A percentile compares a stretch with the other conserved stretches of the same genome.
Conservation (phyloP, 2,888 invertebrate species). For the Physocephala rufipes region DNA sequence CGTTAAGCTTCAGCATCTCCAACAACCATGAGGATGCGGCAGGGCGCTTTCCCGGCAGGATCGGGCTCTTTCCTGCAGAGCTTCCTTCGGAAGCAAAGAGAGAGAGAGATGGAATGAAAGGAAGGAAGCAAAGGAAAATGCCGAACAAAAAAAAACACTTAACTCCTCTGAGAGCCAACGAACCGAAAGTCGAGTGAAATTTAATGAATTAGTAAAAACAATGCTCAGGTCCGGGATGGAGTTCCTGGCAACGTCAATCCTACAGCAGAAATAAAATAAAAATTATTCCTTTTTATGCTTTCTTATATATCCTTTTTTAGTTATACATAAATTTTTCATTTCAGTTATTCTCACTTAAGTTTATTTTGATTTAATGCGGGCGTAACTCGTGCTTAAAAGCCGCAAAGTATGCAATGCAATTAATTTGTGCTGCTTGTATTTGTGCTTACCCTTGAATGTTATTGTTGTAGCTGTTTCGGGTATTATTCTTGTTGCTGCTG, state of each 20-base stretch:
- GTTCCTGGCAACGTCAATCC: constrained; percentile 8
- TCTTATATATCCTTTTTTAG: neutral
- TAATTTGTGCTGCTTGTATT: constrained; percentile 36
- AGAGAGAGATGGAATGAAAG: constrained; percentile 11
- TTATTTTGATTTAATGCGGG: too few relatives aligned
- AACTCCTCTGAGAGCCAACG: constrained; percentile 46
- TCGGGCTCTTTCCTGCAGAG: too few relatives aligned
- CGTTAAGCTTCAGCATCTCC: constrained; percentile 22
- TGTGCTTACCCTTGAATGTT: constrained; percentile 21
- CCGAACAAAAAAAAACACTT: neutral
- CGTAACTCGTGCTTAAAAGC: constrained; percentile 45
- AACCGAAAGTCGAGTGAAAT: constrained; percentile 63
- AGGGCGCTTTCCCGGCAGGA: too few relatives aligned
- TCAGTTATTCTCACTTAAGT: neutral
- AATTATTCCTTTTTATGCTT: neutral
- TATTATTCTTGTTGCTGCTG: constrained; percentile 12
- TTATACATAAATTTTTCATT: too few relatives aligned
- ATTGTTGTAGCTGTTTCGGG: neutral
- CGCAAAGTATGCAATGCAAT: constrained; percentile 43
- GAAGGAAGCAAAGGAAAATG: neutral
- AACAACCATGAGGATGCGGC: too few relatives aligned
- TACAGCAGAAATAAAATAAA: too few relatives aligned
- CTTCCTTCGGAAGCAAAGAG: too few relatives aligned
- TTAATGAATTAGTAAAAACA: constrained; percentile 58
- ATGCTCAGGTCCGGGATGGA: constrained; percentile 6